Base-by-base conservation (phyloP, 30 jellyfish, hydroid and myxozoan genomes). In the Euphysa ruthae region DNA sequence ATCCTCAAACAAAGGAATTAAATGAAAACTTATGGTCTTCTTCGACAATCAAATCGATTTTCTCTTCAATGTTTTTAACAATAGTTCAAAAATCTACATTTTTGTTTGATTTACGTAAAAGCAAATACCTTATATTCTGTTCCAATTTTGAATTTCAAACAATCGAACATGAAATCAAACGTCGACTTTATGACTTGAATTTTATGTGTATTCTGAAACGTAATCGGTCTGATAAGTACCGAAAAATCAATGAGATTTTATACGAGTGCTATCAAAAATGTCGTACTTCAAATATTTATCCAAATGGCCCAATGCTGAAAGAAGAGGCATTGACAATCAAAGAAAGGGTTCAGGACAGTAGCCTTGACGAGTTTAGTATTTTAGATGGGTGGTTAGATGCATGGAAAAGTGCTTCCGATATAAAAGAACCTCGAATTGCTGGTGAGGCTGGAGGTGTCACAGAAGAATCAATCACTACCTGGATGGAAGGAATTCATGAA, bases 201-300 rank as follows among this genome's bases (percentile, higher is more conserved):
- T n/a, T n/a, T n/a, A n/a, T n/a, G n/a, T n/a, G n/a, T n/a, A n/a
- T n/a, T n/a, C n/a, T n/a, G n/a, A n/a, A n/a, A n/a, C 52, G 52
- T 38, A 8, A 38, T n/a, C n/a, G n/a, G n/a, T n/a, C n/a, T 52
- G 65, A 32, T 8, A 52, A 52, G 65, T 52, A 52, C 65, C 65
- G 26, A 8, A 52, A 52, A 19, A 10, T 52, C 13, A 52, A 52
- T 52, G 35, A 52, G 26, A 21, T 52, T 52, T 52, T 52, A 52
- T 52, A 8, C 65, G 65, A n/a, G 26, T n/a, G n/a, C n/a, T n/a
- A n/a, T n/a, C n/a, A n/a, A n/a, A n/a, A 32, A 52, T 13, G 22
- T 52, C 8, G 29, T 52, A 19, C 35, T 21, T 52, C 65, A 10
- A 52, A 52, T 19, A 13, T 52, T 32, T 52, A 52, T 32, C 65